These are phyloP conservation scores for Myripristis jacobus DNA, from an alignment of 2,797 vertebrate species.

Conservation along the genomic window DNA sequence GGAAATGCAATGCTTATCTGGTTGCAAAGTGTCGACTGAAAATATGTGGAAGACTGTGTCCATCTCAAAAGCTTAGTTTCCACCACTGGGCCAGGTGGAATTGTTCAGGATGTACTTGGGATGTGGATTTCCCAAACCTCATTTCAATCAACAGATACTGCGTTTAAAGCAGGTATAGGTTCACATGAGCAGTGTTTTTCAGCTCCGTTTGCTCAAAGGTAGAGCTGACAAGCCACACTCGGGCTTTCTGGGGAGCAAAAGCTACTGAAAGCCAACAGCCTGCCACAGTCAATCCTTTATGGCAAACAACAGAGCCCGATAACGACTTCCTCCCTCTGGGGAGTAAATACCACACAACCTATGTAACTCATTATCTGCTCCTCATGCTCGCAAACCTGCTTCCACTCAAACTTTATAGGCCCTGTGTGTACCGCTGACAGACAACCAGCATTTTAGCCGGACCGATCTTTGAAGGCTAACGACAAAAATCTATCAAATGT, in stretches of 20 bases:
- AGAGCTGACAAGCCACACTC: not conserved
- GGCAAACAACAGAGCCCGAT: conserved; percentile 70
- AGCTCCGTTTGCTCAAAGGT: not conserved
- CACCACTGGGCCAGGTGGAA: too few species aligned
- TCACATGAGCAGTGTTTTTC: conserved; percentile 2
- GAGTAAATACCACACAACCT: conserved; percentile 73
- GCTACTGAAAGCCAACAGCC: conserved; percentile 40
- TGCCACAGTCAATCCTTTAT: conserved; percentile 70
- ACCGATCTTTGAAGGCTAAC: conserved; percentile 78
- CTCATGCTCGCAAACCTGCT: conserved; percentile 77
- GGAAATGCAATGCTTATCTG: too few species aligned
- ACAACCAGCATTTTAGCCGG: conserved; percentile 75
- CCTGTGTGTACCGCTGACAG: conserved; percentile 65
- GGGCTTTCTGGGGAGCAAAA: conserved; percentile 2
- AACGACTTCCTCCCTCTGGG: conserved; percentile 67
- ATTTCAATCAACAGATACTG: not conserved
- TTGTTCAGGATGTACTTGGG: not conserved
- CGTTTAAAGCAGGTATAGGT: not conserved
- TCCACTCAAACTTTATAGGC: conserved; percentile 78
- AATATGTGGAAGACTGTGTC: not conserved
- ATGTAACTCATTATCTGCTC: conserved; percentile 80
- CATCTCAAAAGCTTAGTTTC: too few species aligned
- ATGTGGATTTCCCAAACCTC: not conserved
- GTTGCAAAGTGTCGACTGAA: not conserved
- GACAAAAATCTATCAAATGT: conserved; percentile 76